Evolutionary conservation across 64 coral and sea anemone genomes (phyloP).

Genomic region (Pocillopora damicornis): DNA sequence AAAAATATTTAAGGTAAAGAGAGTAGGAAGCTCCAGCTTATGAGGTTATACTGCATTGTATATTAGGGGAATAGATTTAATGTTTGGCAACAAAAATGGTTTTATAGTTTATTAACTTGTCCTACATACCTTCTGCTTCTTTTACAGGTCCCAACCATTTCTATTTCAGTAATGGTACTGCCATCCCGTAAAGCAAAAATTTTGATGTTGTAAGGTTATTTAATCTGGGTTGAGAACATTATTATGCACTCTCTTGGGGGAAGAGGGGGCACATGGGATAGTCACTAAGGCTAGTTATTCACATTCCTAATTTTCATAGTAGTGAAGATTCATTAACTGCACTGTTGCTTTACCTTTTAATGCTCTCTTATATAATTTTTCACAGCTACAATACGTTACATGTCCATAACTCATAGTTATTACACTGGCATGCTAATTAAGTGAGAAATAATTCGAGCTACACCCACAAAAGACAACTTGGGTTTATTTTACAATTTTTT

Average conservation of each 20-base stretch:
- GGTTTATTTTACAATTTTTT: conserved; percentile 2
- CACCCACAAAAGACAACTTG: conserved; percentile 11
- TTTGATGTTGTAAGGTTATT: conserved; percentile 24
- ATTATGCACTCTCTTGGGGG: not conserved
- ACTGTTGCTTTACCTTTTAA: conserved; percentile 8
- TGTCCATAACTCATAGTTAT: not conserved
- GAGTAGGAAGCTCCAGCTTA: not conserved
- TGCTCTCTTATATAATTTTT: conserved; percentile 3
- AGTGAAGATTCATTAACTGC: too few species aligned
- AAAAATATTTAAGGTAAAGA: too few species aligned
- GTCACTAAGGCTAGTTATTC: conserved; percentile 22
- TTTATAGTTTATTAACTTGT: not conserved
- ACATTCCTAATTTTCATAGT: not conserved
- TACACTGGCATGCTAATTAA: not conserved
- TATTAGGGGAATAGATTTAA: not conserved
- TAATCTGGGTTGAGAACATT: not conserved
- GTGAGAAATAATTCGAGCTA: conserved; percentile 1
- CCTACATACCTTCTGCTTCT: conserved; percentile 4
- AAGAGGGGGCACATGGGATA: not conserved
- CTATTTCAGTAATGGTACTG: conserved; percentile 3
- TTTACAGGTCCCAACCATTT: conserved; percentile 16
- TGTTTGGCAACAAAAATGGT: not conserved
- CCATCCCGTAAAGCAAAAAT: conserved; percentile 18
- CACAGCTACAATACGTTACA: conserved; percentile 3
- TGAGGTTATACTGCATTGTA: not conserved